Base-by-base conservation (phyloP, 2,113 vertebrate genomes). In the Paradisaea rubra region DNA sequence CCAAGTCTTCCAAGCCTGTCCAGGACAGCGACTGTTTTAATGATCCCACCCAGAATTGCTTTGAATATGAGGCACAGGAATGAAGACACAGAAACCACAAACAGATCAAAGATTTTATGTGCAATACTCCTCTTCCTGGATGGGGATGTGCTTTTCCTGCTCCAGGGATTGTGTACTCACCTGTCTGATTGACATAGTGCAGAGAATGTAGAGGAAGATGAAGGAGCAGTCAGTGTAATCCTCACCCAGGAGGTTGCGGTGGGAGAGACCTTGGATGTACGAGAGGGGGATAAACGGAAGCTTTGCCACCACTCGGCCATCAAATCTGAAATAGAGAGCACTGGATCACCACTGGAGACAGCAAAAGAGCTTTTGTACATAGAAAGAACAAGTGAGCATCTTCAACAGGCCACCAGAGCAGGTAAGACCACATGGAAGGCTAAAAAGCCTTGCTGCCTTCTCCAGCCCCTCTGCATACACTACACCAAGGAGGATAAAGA, bases 161-260 rank as follows among this genome's bases (percentile, higher is more conserved):
- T 64, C 25, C 72, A 74, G 37, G 39, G 9, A 9, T 44, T 25
- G 11, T 3, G 44, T 25, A 89, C 97, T 97, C 97, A 99, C 99
- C 98, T 99, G 99, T 95, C 99, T 98, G 95, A 99, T 99, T 8
- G 99, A 99, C 99, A 99, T 99, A 24, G 99, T 99, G 96, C 99
- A 99, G 65, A 99, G 98, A 71, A 99, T 99, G 89, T 99, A 99
- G 60, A 99, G 98, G 97, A 99, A 99, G 96, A 99, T 99, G 92
- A 99, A 99, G 88, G 99, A 99, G 76, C 99, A 99, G 97, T 99
- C 99, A 0, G 99, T 99, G 96, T 98, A 99, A 95, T 99, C 99
- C 66, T 99, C 99, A 21, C 99, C 99, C 89, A 99, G 97, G 27
- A 99, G 98, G 94, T 99, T 99, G 68, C 99, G 98, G 80, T 99